Conservation (phyloP, 1,140 invertebrate genomes). For the Plectrocnemia conspersa region DNA sequence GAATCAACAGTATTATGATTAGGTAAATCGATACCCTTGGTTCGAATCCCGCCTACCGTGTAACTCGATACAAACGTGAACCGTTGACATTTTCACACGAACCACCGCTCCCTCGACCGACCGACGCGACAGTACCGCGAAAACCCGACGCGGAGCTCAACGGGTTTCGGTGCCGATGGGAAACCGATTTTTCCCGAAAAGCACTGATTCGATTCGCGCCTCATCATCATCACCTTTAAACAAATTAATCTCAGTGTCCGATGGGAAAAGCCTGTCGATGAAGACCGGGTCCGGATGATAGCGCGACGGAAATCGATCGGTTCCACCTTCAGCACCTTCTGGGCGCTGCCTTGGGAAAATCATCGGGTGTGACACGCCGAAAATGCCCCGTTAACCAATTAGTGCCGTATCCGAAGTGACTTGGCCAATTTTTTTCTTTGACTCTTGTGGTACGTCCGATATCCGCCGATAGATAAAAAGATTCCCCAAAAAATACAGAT, state of each 20-base stretch:
- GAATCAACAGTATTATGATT: too few relatives aligned
- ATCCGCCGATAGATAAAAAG: too few relatives aligned
- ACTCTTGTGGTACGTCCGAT: too few relatives aligned
- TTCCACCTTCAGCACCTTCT: constrained; percentile 8
- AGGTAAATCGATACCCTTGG: constrained; percentile 23
- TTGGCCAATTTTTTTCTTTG: constrained; percentile 4
- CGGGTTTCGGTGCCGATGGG: constrained; percentile 1
- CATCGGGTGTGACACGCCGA: constrained; percentile 13
- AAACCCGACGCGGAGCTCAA: neutral
- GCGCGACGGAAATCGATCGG: constrained; percentile 19
- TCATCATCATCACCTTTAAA: neutral
- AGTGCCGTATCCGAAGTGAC: constrained; percentile 14
- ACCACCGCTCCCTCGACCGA: neutral
- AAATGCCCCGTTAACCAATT: constrained; percentile 10
- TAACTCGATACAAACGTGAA: constrained; percentile 29
- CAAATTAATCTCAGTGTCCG: neutral
- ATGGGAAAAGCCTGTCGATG: neutral
- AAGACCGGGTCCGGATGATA: neutral
- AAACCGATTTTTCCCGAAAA: neutral
- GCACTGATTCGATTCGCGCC: neutral
- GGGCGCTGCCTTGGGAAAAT: constrained; percentile 16
- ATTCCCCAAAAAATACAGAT: too few relatives aligned
- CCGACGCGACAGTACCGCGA: too few relatives aligned
- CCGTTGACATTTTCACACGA: constrained; percentile 20
- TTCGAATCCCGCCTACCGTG: constrained; percentile 27